Evolutionary conservation across 1,140 invertebrate species (phyloP).

Genomic region (Onthophagus taurus): DNA sequence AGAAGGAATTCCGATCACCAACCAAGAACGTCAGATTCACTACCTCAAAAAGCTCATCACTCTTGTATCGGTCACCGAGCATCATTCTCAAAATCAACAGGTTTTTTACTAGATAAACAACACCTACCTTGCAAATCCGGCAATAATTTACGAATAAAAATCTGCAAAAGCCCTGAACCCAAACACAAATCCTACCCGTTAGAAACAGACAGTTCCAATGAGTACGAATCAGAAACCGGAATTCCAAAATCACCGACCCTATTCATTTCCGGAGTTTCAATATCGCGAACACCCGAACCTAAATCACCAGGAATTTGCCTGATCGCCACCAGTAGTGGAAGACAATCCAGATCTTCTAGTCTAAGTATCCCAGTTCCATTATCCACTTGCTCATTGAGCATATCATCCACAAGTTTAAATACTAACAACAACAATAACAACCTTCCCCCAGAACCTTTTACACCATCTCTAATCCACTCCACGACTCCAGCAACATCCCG

Average conservation of each 20-base stretch:
- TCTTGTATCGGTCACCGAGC: constrained; percentile 19
- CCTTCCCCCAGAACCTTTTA: constrained; percentile 33
- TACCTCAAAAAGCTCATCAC: constrained; percentile 25
- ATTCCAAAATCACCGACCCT: constrained; percentile 50
- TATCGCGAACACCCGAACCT: constrained; percentile 46
- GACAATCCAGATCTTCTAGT: constrained; percentile 42
- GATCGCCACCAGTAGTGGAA: constrained; percentile 29
- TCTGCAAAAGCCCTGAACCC: constrained; percentile 23
- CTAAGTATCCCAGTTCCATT: constrained; percentile 39
- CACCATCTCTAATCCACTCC: constrained; percentile 33
- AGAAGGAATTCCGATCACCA: constrained; percentile 15
- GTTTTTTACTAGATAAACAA: constrained; percentile 29
- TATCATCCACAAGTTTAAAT: constrained; percentile 34
- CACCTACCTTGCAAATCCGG: constrained; percentile 10
- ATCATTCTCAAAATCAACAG: constrained; percentile 33
- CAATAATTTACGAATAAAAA: constrained; percentile 34
- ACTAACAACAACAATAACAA: constrained; percentile 23
- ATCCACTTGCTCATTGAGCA: constrained; percentile 33
- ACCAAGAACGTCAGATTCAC: constrained; percentile 17
- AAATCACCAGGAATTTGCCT: constrained; percentile 37
- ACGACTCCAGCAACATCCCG: constrained; percentile 31
- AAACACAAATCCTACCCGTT: constrained; percentile 26
- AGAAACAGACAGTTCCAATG: constrained; percentile 46
- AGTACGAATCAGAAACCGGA: constrained; percentile 48
- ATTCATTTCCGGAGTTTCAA: constrained; percentile 51